Evolutionary conservation across 2,113 vertebrate genomes (phyloP), one percentile per base, ranked within the genome.

Genomic region (Ploceus nigricollis): DNA sequence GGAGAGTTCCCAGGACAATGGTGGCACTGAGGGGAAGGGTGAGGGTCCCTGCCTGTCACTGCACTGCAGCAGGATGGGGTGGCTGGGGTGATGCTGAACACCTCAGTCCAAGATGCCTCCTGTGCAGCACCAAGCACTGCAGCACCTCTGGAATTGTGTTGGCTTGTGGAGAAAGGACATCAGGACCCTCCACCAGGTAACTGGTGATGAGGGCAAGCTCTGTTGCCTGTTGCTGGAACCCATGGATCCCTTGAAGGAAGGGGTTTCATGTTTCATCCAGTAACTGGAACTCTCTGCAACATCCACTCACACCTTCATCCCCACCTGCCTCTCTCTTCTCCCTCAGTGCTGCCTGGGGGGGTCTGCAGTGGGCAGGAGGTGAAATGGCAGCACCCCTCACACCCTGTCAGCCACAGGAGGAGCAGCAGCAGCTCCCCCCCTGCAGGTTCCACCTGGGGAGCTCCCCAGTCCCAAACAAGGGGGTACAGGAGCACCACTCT

Each of bases 221-320:
- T 53, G 35, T 37, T 56, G 22, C 24, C 25, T 40, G 14, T 24
- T 50, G 13, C 9, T 73, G 65, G 35, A 68, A 45, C n/a, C 9
- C 9, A 0, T 13, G n/a, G 72, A 53, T 70, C 11, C 0, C n/a
- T 66, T 48, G 35, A 39, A 42, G 60, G 21, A 40, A n/a, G 72
- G 39, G 21, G 5, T 53, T 61, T 8, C 1, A 0, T 31, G 5
- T 53, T 61, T 8, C 1, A 0, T 31, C 5, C 22, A 40, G 25
- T 71, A 77, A 27, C 50, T 23, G 37, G 45, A 76, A 40, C 27
- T 92, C 31, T 54, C 75, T 88, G 51, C 37, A 69, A 1, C 0
- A 1, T 56, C 4, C 15, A 14, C 33, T 25, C 9, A 1, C 39
- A 15, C 7, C 1, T 63, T 82, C 40, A 31, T 17, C 48, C 54